These are phyloP conservation scores for Xerus rutilus DNA, from an alignment of 2,797 vertebrate genomes.

Conservation along the genomic window DNA sequence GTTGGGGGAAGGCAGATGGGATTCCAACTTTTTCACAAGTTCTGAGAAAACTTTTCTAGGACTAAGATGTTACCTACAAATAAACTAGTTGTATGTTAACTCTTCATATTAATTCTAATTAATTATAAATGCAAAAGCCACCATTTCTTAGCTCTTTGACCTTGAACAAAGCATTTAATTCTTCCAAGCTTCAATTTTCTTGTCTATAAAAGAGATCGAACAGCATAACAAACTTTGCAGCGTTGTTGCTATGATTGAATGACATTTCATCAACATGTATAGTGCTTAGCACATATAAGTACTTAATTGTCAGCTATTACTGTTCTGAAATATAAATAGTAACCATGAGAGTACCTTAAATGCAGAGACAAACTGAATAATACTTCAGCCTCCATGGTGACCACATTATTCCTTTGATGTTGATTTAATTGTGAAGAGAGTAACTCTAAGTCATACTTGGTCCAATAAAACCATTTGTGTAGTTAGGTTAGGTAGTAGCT, in stretches of 20 bases:
- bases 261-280: background rate
- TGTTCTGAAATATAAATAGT: background rate
- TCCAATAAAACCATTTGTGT: background rate
- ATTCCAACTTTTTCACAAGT: background rate
- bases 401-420: background rate
- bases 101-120: background rate
- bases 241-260: no score
- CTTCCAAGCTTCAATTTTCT: background rate
- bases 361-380: no score
- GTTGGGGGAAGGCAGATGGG: no score
- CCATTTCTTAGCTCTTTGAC: background rate
- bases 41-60: background rate
- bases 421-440: background rate
- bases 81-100: background rate
- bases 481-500: no score
- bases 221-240: background rate
- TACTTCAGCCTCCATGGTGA: background rate
- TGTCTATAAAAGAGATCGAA: background rate
- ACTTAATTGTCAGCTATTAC: background rate
- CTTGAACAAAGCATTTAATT: background rate
- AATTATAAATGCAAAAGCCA: background rate
- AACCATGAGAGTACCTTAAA: background rate
- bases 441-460: no score
- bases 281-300: background rate
- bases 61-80: background rate